These are phyloP conservation scores for Penaeus chinensis DNA, from an alignment of 1,140 invertebrate species.

Conservation along the genomic window DNA sequence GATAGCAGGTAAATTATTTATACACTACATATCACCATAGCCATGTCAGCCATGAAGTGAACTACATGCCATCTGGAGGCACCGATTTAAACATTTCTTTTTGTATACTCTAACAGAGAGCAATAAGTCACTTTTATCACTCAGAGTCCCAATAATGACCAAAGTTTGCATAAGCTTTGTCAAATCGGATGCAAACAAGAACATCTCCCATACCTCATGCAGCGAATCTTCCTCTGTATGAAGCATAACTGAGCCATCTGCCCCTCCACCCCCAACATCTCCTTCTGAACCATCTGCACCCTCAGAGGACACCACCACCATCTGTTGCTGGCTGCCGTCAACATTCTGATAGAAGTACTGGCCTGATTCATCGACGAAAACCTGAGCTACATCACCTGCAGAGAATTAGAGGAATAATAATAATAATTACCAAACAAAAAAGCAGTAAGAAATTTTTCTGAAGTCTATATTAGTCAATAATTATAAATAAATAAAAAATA, in stretches of 20 bases:
- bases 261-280: conserved; percentile 15
- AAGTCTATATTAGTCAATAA: too few species aligned
- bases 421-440: too few species aligned
- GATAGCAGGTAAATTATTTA: too few species aligned
- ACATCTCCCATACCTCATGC: conserved; percentile 30
- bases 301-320: conserved; percentile 74
- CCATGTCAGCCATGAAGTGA: too few species aligned
- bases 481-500: too few species aligned
- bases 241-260: conserved; percentile 40
- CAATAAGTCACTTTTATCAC: background rate
- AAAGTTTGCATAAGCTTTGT: too few species aligned
- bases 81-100: too few species aligned
- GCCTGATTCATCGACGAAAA: conserved; percentile 82
- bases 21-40: too few species aligned
- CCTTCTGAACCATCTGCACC: conserved; percentile 65
- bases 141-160: too few species aligned
- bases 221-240: conserved; percentile 42
- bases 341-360: conserved; percentile 82
- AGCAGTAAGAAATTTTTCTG: too few species aligned
- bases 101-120: too few species aligned
- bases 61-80: too few species aligned
- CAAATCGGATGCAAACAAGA: background rate
- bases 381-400: conserved; percentile 74
- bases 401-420: conserved; percentile 1
- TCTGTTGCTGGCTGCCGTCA: conserved; percentile 71